Evolutionary conservation across 2,113 vertebrate species (phyloP).

Genomic region (Tringa solitaria): DNA sequence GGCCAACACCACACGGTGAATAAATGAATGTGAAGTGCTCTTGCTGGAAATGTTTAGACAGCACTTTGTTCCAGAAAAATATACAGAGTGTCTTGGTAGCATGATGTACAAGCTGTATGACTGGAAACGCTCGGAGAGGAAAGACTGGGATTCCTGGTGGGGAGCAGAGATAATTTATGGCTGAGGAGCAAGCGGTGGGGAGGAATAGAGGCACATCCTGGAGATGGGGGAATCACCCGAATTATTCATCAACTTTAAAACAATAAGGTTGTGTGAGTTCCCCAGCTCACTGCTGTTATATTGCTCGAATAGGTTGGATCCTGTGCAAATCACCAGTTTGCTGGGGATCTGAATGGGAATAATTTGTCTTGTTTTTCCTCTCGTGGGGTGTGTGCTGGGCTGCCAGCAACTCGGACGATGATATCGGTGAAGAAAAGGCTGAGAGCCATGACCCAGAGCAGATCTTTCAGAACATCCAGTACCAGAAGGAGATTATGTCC

Average conservation of each 20-base stretch:
- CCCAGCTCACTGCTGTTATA: background rate
- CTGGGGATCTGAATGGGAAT: background rate
- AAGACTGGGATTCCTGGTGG: background rate
- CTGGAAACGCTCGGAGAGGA: background rate
- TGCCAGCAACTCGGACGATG: conserved; percentile 85
- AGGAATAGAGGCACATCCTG: background rate
- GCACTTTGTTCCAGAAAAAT: background rate
- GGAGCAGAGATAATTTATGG: background rate
- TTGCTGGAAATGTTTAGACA: background rate
- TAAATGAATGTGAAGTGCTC: background rate
- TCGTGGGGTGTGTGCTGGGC: background rate
- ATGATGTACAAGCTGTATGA: background rate
- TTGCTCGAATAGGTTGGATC: background rate
- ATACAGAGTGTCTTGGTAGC: background rate
- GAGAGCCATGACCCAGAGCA: conserved; percentile 92
- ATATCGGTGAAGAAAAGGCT: conserved; percentile 77
- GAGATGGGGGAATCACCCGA: background rate
- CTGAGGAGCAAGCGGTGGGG: background rate
- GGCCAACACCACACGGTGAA: background rate
- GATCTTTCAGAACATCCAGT: conserved; percentile 97
- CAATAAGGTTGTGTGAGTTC: background rate
- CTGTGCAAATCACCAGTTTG: background rate
- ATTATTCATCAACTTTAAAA: background rate
- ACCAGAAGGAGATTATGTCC: conserved; percentile 94
- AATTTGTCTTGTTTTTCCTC: background rate